Percentiles rank a stretch among this genome's conserved stretches.
Conservation (phyloP, 2,888 invertebrate species). For the Cremastinae sp. region DNA sequence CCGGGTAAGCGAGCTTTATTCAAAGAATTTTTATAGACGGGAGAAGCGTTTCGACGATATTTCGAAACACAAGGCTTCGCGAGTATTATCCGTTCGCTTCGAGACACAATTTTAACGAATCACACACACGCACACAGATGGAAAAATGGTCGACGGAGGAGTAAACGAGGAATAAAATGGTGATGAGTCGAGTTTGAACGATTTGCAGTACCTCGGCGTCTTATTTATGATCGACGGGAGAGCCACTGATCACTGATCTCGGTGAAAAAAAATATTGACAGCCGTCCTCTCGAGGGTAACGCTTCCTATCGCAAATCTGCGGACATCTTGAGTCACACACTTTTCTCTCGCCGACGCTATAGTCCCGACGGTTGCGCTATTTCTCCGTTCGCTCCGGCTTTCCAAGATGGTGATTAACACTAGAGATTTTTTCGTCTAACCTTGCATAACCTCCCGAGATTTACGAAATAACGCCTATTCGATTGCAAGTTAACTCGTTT, state of each 20-base stretch:
- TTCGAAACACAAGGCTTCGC: constrained; percentile 32
- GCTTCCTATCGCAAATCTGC: constrained; percentile 72
- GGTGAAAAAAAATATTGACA: constrained; percentile 56
- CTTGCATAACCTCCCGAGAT: not conserved
- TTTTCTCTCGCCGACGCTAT: constrained; percentile 69
- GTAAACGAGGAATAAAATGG: constrained; percentile 4
- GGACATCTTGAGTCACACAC: constrained; percentile 72
- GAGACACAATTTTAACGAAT: constrained; percentile 20
- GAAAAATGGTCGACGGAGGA: not conserved
- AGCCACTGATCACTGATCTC: constrained; percentile 4
- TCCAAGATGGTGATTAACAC: constrained; percentile 54
- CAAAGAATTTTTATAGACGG: not conserved
- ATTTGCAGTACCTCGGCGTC: too few species aligned
- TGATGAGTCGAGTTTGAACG: too few species aligned
- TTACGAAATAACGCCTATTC: not conserved
- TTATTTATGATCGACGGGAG: constrained; percentile 17
- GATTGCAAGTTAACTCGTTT: too few species aligned
- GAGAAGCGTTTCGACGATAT: constrained; percentile 17
- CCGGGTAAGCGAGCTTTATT: not conserved
- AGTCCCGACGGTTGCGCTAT: constrained; percentile 74
- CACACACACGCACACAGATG: constrained; percentile 20
- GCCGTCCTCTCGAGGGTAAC: constrained; percentile 54
- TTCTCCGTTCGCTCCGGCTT: constrained; percentile 59
- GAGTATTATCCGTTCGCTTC: constrained; percentile 18
- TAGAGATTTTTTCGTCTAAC: constrained; percentile 13